Percentiles rank a stretch among this genome's conserved stretches.
Conservation (phyloP, 2,113 vertebrate species). For the Mesoclemmys tuberculata region DNA sequence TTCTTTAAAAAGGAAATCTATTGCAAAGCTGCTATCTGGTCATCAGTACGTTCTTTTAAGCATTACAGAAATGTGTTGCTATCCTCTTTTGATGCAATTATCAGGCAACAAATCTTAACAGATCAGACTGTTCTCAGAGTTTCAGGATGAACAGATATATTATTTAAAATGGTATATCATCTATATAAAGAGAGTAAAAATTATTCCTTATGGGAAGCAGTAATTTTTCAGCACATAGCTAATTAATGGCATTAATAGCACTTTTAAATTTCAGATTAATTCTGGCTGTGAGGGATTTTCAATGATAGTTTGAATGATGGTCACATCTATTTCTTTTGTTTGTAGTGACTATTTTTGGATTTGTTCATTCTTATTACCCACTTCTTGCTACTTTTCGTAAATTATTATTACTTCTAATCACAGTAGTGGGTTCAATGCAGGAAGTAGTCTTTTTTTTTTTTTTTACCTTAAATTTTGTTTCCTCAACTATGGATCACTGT, state of each 20-base stretch:
- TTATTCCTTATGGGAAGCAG: too few relatives aligned
- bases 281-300: too few relatives aligned
- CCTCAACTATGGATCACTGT: too few relatives aligned
- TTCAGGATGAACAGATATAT: not conserved
- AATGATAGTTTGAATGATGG: too few relatives aligned
- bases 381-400: slow-evolving; percentile 32
- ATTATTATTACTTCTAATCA: slow-evolving; percentile 19
- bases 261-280: too few relatives aligned
- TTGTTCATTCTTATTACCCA: slow-evolving; percentile 50
- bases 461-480: too few relatives aligned
- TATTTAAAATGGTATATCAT: too few relatives aligned
- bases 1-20: not conserved
- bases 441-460: not conserved
- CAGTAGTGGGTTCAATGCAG: not conserved
- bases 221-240: too few relatives aligned
- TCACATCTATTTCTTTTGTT: not conserved
- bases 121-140: not conserved
- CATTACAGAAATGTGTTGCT: not conserved
- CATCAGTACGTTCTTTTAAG: not conserved
- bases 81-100: not conserved
- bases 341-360: not conserved
- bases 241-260: too few relatives aligned
- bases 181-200: too few relatives aligned
- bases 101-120: fast-evolving
- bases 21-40: not conserved